Conservation (phyloP, 2,113 vertebrate species). For the Sminthopsis crassicaudata region DNA sequence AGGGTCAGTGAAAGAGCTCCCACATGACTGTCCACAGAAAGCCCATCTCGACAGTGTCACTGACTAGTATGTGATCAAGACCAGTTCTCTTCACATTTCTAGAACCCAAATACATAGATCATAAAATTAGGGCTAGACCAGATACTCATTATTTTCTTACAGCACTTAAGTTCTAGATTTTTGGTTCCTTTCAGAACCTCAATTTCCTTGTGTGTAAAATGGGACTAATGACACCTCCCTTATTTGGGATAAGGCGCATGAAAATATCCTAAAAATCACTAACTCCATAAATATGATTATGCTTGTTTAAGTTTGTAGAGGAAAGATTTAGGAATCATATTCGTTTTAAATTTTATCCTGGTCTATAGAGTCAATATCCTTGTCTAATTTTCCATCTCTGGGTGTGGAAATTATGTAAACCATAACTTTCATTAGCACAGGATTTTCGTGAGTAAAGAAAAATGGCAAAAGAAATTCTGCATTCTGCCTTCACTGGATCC, state of each 20-base stretch:
- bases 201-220: background rate
- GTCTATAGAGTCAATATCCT: slow-evolving; percentile 9
- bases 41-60: background rate
- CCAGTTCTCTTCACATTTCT: background rate
- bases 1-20: background rate
- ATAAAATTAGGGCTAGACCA: background rate
- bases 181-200: background rate
- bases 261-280: background rate
- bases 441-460: slow-evolving; percentile 62
- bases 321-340: background rate
- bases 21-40: background rate
- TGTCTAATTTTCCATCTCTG: slow-evolving; percentile 30
- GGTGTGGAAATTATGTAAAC: slow-evolving; percentile 64
- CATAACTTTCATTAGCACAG: slow-evolving; percentile 67
- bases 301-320: slow-evolving; percentile 29
- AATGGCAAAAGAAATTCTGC: slow-evolving; percentile 65
- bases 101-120: background rate
- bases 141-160: background rate
- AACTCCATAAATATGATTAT: slow-evolving; percentile 3
- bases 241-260: background rate
- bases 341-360: slow-evolving; percentile 11
- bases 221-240: background rate
- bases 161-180: background rate
- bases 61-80: background rate
- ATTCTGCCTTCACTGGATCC: slow-evolving; percentile 56